Percentiles rank a stretch among this genome's conserved stretches.
Evolutionary conservation across 2,113 vertebrate genomes (phyloP).

Genomic region (Petromus typicus): DNA sequence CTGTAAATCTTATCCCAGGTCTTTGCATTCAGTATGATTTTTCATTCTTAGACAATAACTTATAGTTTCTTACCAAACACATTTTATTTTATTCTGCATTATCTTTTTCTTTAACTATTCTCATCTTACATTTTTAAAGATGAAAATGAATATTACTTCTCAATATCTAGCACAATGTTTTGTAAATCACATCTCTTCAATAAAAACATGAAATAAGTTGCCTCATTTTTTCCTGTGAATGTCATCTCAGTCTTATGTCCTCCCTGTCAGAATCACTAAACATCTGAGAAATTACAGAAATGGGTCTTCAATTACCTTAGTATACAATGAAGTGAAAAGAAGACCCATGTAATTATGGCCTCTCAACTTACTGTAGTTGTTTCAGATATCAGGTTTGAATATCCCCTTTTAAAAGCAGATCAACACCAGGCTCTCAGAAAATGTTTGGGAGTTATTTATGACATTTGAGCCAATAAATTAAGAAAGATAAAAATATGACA

Average conservation of each 20-base stretch:
- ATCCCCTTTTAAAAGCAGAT: neutral
- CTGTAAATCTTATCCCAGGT: neutral
- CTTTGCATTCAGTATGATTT: neutral
- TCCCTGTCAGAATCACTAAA: neutral
- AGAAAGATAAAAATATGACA: neutral
- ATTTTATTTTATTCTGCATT: conserved; percentile 34
- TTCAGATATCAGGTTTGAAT: neutral
- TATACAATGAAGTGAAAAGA: neutral
- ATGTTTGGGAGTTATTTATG: neutral
- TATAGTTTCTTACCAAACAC: neutral
- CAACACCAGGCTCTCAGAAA: neutral
- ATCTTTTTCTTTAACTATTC: neutral
- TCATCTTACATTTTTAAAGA: neutral
- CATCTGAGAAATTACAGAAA: neutral
- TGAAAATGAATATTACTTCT: neutral
- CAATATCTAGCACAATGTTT: neutral
- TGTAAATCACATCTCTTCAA: neutral
- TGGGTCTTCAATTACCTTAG: neutral
- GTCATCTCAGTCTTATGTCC: neutral
- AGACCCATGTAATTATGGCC: neutral
- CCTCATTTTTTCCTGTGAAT: neutral
- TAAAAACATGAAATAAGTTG: conserved; percentile 14
- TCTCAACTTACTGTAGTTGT: neutral
- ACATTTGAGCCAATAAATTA: neutral
- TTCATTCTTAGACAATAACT: neutral